Evolutionary conservation across 2,888 invertebrate genomes (phyloP), one percentile per base, ranked within the genome.

Genomic region (Melanargia galathea): DNA sequence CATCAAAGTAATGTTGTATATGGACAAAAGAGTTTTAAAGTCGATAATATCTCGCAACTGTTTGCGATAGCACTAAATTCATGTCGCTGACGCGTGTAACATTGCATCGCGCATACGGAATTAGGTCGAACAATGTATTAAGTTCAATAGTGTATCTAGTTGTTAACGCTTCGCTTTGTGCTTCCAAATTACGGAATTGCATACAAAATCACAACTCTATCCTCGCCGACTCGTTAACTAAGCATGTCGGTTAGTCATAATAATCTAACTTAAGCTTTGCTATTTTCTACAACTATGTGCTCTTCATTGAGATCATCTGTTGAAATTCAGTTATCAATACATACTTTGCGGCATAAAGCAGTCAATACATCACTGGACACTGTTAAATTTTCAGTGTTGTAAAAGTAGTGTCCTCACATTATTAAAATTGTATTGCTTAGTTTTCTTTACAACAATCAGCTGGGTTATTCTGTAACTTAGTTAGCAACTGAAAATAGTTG

Each of bases 131-230:
- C 59, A 58, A 64, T 64, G 64, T 58, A 58, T 63, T 65, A 65
- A 65, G 65, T 65, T 58, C 60, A 67, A 65, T 67, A 67, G 57
- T 65, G 54, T 67, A 54, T 58, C 54, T 54, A 60, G 55, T 64
- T 57, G 61, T 57, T 66, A 60, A 54, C 63, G 63, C 46, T 61
- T 66, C 52, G 58, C 49, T 60, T 60, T 65, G 48, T 58, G 35
- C 26, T 48, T n/a, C 48, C 58, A 58, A 58, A 58, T 58, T 55
- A n/a, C 16, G 24, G 38, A 22, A 48, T 18, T 22, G 58, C 33
- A 48, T 38, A 20, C 48, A n/a, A 58, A 58, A 48, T 58, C 58
- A 48, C 22, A 6, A 18, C 38, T 46, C 57, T 22, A 54, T 54
- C 40, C 10, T 22, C 8, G 24, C 33, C 35, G 2, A 10, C 33